Base-by-base conservation (phyloP, 2,888 invertebrate genomes). In the Nebria brevicollis region DNA sequence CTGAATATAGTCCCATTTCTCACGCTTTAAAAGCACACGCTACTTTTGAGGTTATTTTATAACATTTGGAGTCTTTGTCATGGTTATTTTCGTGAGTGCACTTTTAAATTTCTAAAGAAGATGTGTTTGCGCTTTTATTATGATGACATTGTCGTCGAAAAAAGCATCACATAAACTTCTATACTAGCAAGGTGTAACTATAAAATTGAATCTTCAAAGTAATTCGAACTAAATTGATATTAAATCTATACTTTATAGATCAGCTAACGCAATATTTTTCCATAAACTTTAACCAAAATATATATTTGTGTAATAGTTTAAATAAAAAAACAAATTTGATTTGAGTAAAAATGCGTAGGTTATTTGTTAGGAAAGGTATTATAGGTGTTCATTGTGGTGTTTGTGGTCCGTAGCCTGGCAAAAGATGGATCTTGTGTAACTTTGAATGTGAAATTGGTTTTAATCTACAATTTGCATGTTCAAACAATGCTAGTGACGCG, bases 381-480 rank as follows among this genome's bases (percentile, higher is more conserved):
- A 20, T 70, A 26, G 70, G 70, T 70, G 25, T 26, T 70, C 70
- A 70, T 70, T 70, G 25, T 70, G 70, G 25, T 34, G 11, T 25
- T 34, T 34, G 70, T 25, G 70, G 76, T 13, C 11, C 13, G 79
- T 84, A 82, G 83, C 83, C 81, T 82, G 82, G 82, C 82, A 83
- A 85, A 85, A 84, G 84, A 83, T 84, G 84, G 85, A 84, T 84
- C 86, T 84, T 83, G 84, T 85, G 84, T 85, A 86, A 85, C 87
- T 87, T 86, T 87, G 87, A 88, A 88, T 88, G 86, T 85, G 86
- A 86, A 88, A 88, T 88, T 88, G 88, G 87, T 88, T 88, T 89
- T 88, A 88, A 88, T 89, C 88, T 88, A 87, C 87, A 87, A 89
- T 88, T 89, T 89, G 88, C 88, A 88, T 89, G 88, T 88, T 87